Evolutionary conservation across 2,888 invertebrate species (phyloP).

Genomic region (Calephelis perditalis): DNA sequence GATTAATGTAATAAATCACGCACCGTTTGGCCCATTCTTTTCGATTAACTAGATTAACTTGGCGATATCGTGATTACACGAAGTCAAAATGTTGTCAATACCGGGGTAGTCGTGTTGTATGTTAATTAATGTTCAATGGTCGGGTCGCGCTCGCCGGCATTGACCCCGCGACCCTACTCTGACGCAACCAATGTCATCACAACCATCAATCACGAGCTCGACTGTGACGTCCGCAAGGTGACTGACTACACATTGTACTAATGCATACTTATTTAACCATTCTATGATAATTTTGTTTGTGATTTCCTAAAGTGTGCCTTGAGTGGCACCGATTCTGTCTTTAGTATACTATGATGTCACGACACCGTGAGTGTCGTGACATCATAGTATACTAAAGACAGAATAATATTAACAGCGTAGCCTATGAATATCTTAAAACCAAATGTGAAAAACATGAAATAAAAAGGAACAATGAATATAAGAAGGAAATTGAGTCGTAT

Average conservation of each 20-base stretch:
- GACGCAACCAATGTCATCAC: slow-evolving; percentile 66
- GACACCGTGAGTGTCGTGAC: neutral
- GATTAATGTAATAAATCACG: too few species aligned
- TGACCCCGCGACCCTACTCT: slow-evolving; percentile 65
- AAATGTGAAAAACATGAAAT: too few species aligned
- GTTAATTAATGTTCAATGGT: slow-evolving; percentile 30
- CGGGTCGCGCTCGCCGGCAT: slow-evolving; percentile 49
- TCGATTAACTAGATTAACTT: neutral
- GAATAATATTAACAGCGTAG: too few species aligned
- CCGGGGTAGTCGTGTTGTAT: slow-evolving; percentile 10
- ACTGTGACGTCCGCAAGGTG: slow-evolving; percentile 60
- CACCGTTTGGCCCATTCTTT: too few species aligned
- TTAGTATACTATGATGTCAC: too few species aligned
- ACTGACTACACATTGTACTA: slow-evolving; percentile 33
- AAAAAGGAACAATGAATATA: too few species aligned
- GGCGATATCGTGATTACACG: neutral
- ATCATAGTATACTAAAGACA: too few species aligned
- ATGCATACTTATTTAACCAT: neutral
- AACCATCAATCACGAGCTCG: slow-evolving; percentile 64
- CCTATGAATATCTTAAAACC: too few species aligned
- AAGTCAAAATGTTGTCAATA: neutral
- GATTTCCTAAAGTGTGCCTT: neutral
- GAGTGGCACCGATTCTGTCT: too few species aligned
- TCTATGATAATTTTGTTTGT: slow-evolving; percentile 2
- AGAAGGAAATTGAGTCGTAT: too few species aligned